These are phyloP conservation scores for Limnephilus lunatus DNA, from an alignment of 2,888 invertebrate species.

Conservation along the genomic window DNA sequence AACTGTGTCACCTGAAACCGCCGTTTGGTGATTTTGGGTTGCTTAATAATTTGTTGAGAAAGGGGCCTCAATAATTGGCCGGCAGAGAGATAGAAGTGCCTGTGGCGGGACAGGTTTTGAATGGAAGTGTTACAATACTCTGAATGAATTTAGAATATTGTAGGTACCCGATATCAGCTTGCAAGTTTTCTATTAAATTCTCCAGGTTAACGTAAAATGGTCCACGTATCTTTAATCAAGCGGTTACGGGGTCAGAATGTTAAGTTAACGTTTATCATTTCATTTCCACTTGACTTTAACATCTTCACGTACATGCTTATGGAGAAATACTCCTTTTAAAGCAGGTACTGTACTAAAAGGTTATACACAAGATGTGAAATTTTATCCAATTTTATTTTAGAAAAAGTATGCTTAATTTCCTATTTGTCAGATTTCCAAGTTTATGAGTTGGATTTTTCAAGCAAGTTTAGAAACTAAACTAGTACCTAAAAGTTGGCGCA, in stretches of 20 bases:
- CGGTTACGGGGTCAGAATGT: neutral
- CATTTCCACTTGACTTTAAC: neutral
- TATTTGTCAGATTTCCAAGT: neutral
- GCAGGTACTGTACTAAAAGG: neutral
- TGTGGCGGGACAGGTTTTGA: constrained; percentile 16
- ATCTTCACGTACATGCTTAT: too few relatives aligned
- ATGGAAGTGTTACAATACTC: constrained; percentile 15
- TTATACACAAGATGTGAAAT: neutral
- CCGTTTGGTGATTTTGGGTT: neutral
- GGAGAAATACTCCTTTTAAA: too few relatives aligned
- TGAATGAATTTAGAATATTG: constrained; percentile 5
- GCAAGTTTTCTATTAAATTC: neutral
- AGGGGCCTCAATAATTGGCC: neutral
- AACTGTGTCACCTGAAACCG: neutral
- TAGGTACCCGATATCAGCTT: neutral
- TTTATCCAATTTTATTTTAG: too few relatives aligned
- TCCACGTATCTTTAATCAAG: neutral
- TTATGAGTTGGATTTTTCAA: neutral
- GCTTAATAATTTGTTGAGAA: neutral
- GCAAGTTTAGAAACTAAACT: too few relatives aligned
- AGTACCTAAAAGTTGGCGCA: too few relatives aligned
- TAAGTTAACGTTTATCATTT: neutral
- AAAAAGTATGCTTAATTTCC: too few relatives aligned
- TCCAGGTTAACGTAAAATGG: neutral
- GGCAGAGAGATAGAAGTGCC: neutral